phyloP scores from a whole-genome alignment of 2,888 invertebrate species.

The Carcina quercana region DNA sequence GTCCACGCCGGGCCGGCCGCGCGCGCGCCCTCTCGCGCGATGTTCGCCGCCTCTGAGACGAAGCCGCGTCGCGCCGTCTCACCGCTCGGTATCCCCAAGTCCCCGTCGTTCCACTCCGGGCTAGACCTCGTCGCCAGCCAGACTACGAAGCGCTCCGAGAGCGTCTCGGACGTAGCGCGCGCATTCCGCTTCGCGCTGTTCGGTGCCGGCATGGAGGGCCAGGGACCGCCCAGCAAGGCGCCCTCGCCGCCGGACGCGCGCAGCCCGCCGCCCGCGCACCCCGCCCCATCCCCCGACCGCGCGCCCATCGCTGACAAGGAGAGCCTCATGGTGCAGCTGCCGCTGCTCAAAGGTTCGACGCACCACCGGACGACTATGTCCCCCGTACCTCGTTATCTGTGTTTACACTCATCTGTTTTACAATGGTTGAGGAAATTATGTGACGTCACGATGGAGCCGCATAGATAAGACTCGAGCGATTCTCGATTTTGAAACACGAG shows the following conservation, averaged over 20 bases:
- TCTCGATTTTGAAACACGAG: background rate
- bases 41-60: constrained; percentile 68
- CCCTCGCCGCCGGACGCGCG: constrained; percentile 61
- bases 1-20: constrained; percentile 73
- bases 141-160: constrained; percentile 61
- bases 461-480: too few relatives aligned
- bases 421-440: too few relatives aligned
- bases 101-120: constrained; percentile 91
- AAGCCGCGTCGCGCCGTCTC: constrained; percentile 72
- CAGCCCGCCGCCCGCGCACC: constrained; percentile 51
- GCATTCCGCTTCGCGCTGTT: constrained; percentile 66
- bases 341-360: constrained; percentile 64
- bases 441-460: too few relatives aligned
- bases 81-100: constrained; percentile 86
- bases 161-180: constrained; percentile 64
- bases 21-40: constrained; percentile 69
- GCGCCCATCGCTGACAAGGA: constrained; percentile 51
- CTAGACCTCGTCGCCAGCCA: constrained; percentile 85
- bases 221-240: constrained; percentile 45
- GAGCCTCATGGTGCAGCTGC: constrained; percentile 66
- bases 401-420: too few relatives aligned
- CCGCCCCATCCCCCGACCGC: constrained; percentile 29
- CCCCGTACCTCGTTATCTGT: too few relatives aligned
- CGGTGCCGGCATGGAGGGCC: constrained; percentile 52
- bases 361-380: background rate